Percentiles rank a stretch among this genome's conserved stretches.
Evolutionary conservation across 1,140 invertebrate genomes (phyloP).

Genomic region (Penaeus vannamei): DNA sequence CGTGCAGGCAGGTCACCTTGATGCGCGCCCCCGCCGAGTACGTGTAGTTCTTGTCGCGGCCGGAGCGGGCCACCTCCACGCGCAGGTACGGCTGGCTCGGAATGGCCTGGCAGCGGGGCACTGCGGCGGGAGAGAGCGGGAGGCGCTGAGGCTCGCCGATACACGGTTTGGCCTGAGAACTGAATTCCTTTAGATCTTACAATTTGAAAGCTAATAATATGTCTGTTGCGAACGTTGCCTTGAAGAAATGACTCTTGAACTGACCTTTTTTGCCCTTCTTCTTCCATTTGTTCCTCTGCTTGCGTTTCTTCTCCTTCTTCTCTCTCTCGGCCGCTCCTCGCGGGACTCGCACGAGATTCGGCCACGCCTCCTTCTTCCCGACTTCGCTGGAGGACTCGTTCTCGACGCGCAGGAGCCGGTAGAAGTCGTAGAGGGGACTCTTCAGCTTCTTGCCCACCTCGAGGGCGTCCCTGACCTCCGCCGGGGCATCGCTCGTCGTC

Average conservation of each 20-base stretch:
- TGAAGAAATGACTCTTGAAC: background rate
- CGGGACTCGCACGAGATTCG: conserved; percentile 45
- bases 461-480: background rate
- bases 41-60: conserved; percentile 70
- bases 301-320: conserved; percentile 39
- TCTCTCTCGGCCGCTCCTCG: conserved; percentile 45
- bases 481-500: conserved; percentile 22
- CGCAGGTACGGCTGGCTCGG: conserved; percentile 78
- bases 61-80: conserved; percentile 77
- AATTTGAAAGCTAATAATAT: too few species aligned
- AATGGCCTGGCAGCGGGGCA: conserved; percentile 75
- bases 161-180: conserved; percentile 67
- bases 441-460: conserved; percentile 48
- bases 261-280: conserved; percentile 67
- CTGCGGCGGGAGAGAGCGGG: conserved; percentile 65
- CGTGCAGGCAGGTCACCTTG: conserved; percentile 81
- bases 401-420: conserved; percentile 58
- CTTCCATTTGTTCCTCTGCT: conserved; percentile 60
- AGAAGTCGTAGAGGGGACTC: conserved; percentile 54
- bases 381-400: conserved; percentile 32
- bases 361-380: background rate
- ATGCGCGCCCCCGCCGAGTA: conserved; percentile 78
- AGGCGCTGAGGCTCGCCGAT: background rate
- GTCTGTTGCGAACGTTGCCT: too few species aligned
- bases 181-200: background rate